These are phyloP conservation scores for Atta colombica DNA, from an alignment of 1,140 invertebrate species.

Conservation along the genomic window DNA sequence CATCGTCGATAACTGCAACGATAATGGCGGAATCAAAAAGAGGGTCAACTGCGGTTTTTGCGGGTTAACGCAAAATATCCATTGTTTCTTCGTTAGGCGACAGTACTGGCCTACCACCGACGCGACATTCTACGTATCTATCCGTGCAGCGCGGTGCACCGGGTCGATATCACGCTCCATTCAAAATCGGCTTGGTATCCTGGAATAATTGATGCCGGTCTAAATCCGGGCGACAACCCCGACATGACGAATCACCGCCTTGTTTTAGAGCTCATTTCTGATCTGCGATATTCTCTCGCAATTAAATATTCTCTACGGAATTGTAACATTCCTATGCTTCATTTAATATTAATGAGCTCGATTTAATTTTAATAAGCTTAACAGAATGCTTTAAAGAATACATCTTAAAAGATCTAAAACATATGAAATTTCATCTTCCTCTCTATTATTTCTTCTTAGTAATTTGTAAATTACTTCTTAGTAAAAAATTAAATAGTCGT, in stretches of 20 bases:
- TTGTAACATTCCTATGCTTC: not conserved
- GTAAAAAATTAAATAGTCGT: too few relatives aligned
- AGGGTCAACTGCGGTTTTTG: slow-evolving; percentile 65
- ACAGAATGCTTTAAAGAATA: not conserved
- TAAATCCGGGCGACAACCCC: slow-evolving; percentile 55
- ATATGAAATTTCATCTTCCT: not conserved
- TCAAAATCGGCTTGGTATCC: slow-evolving; percentile 64
- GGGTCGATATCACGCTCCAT: slow-evolving; percentile 63
- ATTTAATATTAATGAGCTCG: not conserved
- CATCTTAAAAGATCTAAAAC: not conserved
- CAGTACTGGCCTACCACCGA: slow-evolving; percentile 44
- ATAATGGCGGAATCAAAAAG: slow-evolving; percentile 20
- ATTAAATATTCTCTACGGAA: slow-evolving; percentile 32
- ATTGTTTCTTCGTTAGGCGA: slow-evolving; percentile 74
- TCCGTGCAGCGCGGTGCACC: slow-evolving; percentile 47
- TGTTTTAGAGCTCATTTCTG: slow-evolving; percentile 59
- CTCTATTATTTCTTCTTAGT: not conserved
- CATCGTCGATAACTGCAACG: slow-evolving; percentile 62
- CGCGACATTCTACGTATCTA: slow-evolving; percentile 35
- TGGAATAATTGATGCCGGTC: slow-evolving; percentile 63
- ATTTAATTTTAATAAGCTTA: slow-evolving; percentile 5
- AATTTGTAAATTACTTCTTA: too few relatives aligned
- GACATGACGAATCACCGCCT: slow-evolving; percentile 60
- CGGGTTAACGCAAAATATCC: slow-evolving; percentile 69
- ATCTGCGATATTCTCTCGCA: slow-evolving; percentile 13